Conservation (phyloP, 1,140 invertebrate species). For the Apis florea region DNA sequence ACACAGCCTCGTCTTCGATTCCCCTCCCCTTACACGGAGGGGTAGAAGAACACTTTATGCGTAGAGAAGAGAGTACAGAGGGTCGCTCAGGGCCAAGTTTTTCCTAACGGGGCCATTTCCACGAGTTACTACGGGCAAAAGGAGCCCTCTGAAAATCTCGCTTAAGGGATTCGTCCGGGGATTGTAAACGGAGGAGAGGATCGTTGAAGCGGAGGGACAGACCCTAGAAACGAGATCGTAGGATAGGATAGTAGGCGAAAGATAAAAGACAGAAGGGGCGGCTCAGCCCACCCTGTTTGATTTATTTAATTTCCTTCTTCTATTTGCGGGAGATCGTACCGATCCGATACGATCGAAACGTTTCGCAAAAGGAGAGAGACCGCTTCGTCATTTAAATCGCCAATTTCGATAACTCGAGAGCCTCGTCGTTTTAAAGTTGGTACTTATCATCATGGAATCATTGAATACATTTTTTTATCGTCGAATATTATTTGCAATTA, state of each 20-base stretch:
- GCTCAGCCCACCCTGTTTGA: conserved; percentile 58
- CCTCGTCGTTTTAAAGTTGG: too few species aligned
- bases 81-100: conserved; percentile 53
- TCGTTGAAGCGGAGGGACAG: conserved; percentile 52
- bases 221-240: conserved; percentile 59
- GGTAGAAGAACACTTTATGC: conserved; percentile 37
- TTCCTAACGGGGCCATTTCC: conserved; percentile 60
- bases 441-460: too few species aligned
- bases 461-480: too few species aligned
- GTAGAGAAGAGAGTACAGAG: conserved; percentile 22
- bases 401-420: too few species aligned
- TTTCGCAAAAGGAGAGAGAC: too few species aligned
- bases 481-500: too few species aligned
- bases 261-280: conserved; percentile 63
- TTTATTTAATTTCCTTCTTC: conserved; percentile 74
- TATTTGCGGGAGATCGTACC: conserved; percentile 63
- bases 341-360: conserved; percentile 21
- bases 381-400: too few species aligned
- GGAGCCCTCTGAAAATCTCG: conserved; percentile 70
- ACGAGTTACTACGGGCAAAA: conserved; percentile 63
- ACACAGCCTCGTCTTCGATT: too few species aligned
- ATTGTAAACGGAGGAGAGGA: conserved; percentile 61
- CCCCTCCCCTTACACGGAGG: too few species aligned
- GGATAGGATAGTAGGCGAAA: conserved; percentile 61
- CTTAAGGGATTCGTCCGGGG: conserved; percentile 63